Evolutionary conservation across 2,797 vertebrate genomes (phyloP).

Genomic region (Muscicapa striata): DNA sequence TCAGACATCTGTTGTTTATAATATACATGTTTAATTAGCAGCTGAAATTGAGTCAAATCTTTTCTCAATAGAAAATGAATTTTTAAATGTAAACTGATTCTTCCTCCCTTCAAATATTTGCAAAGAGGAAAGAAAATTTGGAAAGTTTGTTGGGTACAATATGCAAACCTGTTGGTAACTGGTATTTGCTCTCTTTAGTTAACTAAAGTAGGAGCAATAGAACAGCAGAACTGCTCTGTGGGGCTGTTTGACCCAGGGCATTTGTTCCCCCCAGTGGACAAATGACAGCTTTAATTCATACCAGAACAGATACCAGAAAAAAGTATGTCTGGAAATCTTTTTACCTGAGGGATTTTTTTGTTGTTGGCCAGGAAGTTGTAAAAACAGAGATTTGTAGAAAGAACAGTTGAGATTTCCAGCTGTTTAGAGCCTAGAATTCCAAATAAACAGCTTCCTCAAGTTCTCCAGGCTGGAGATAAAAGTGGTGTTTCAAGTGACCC

Average conservation of each 20-base stretch:
- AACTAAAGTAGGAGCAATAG: not conserved
- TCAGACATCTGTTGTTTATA: not conserved
- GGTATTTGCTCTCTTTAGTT: not conserved
- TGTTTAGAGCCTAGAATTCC: slow-evolving; percentile 9
- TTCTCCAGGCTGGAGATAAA: not conserved
- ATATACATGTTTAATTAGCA: not conserved
- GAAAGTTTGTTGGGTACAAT: not conserved
- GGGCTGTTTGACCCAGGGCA: not conserved
- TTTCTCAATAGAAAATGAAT: not conserved
- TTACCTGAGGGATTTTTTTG: not conserved
- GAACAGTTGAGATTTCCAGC: slow-evolving; percentile 10
- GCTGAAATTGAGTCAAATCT: not conserved
- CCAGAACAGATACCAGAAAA: not conserved
- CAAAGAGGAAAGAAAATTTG: not conserved
- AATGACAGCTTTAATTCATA: not conserved
- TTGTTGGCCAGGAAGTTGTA: slow-evolving; percentile 4
- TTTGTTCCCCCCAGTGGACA: not conserved
- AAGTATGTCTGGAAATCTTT: not conserved
- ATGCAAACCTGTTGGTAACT: not conserved
- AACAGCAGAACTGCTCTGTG: not conserved
- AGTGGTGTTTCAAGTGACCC: not conserved
- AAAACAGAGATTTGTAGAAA: slow-evolving; percentile 5
- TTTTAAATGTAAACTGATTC: not conserved
- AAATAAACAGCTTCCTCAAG: not conserved
- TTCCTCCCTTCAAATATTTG: not conserved